Conservation (phyloP, 2,113 vertebrate species). For the Gopherus evgoodei region DNA sequence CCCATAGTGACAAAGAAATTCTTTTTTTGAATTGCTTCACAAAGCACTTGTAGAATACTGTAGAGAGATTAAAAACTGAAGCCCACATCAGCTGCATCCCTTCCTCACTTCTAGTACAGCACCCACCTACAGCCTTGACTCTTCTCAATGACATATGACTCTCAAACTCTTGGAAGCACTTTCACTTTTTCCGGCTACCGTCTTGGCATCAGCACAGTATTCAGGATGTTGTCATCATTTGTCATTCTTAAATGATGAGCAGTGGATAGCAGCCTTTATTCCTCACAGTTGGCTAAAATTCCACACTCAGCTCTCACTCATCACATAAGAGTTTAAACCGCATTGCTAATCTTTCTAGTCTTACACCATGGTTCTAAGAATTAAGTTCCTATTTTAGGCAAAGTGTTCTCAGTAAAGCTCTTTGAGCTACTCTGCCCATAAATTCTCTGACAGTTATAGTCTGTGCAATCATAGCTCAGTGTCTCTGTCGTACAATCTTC, state of each 20-base stretch:
- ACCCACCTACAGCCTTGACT: background rate
- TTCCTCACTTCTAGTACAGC: background rate
- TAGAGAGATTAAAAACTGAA: background rate
- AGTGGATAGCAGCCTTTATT: slow-evolving; percentile 22
- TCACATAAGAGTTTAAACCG: slow-evolving; percentile 5
- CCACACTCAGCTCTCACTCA: background rate
- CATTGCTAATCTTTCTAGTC: background rate
- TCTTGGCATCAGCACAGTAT: slow-evolving; percentile 11
- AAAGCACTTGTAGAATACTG: background rate
- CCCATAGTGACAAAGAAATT: background rate
- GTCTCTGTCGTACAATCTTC: background rate
- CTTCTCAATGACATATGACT: background rate
- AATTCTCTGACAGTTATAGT: background rate
- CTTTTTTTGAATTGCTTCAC: background rate
- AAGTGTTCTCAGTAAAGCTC: background rate
- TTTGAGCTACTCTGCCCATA: background rate
- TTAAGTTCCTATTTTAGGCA: background rate
- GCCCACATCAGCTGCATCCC: background rate
- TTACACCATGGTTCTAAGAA: background rate
- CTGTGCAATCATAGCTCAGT: background rate
- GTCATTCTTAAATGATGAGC: slow-evolving; percentile 35
- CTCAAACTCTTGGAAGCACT: slow-evolving; percentile 23
- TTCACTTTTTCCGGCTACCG: background rate
- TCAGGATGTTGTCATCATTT: slow-evolving; percentile 29
- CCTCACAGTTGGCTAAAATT: background rate